Percentiles rank a stretch among this genome's conserved stretches.
Conservation (phyloP, 2,888 invertebrate species). For the Calameuta pallipes region DNA sequence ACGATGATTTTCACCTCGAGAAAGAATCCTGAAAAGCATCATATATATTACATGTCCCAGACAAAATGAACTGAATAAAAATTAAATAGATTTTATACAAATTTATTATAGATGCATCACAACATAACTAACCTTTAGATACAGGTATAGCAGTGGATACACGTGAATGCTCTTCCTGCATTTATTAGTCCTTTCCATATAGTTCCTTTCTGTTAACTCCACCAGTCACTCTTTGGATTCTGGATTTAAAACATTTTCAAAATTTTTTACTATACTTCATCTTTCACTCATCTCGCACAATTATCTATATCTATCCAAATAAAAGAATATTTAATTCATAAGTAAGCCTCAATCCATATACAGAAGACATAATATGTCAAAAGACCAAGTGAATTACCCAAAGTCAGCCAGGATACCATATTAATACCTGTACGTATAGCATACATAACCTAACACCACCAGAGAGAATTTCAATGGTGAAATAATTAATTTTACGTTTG, state of each 20-base stretch:
- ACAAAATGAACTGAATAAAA: background rate
- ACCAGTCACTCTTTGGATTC: background rate
- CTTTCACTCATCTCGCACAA: background rate
- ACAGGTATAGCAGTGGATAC: background rate
- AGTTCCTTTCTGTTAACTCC: background rate
- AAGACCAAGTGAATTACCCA: background rate
- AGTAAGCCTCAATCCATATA: background rate
- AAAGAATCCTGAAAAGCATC: background rate
- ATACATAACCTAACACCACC: background rate
- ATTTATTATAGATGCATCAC: background rate
- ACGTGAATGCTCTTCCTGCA: background rate
- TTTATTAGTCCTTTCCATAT: background rate
- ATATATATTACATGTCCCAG: background rate
- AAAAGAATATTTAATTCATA: background rate
- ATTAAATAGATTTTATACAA: background rate
- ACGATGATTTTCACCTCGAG: background rate
- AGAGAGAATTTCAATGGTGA: background rate
- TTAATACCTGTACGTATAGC: background rate
- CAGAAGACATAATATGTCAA: background rate
- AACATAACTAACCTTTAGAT: background rate
- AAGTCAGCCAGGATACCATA: background rate
- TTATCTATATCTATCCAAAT: background rate
- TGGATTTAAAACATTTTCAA: background rate
- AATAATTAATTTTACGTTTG: slow-evolving; percentile 22
- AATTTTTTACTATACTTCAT: background rate